A percentile compares a stretch with the other conserved stretches of the same genome.
Evolutionary conservation across 2,113 vertebrate species (phyloP).

Genomic region (Oreochromis spilurus): DNA sequence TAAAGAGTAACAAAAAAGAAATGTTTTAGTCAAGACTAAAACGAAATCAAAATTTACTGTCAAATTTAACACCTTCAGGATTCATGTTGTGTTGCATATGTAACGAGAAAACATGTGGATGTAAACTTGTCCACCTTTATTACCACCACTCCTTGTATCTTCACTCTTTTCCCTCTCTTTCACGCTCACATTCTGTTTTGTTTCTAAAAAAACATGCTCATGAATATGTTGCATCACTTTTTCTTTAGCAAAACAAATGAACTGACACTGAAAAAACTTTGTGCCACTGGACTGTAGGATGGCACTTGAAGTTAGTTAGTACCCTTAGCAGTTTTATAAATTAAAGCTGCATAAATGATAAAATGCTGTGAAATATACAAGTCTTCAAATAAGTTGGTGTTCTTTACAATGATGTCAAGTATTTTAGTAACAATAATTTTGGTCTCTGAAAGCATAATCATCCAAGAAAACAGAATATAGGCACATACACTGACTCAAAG

Average conservation of each 20-base stretch:
- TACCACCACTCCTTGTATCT: not conserved
- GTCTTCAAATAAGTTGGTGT: not conserved
- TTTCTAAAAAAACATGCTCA: not conserved
- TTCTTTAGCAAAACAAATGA: not conserved
- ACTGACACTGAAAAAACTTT: not conserved
- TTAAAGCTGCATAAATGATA: not conserved
- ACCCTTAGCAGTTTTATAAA: not conserved
- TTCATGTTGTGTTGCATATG: not conserved
- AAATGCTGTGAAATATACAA: not conserved
- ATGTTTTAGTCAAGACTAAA: not conserved
- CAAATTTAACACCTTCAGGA: not conserved
- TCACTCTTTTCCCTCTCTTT: not conserved
- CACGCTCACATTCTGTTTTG: not conserved
- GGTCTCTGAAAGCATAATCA: not conserved
- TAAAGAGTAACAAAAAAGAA: not conserved
- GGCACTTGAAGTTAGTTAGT: not conserved
- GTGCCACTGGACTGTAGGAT: not conserved
- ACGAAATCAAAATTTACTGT: not conserved
- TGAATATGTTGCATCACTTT: not conserved
- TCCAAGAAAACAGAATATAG: not conserved
- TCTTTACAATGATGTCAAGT: not conserved
- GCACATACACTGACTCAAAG: too few relatives aligned
- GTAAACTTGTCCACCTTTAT: not conserved
- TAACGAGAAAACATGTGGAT: not conserved
- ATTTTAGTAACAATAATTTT: not conserved